phyloP scores from a whole-genome alignment of 35 echinoderm and acorn worm species.

The Stichopus chloronotus region DNA sequence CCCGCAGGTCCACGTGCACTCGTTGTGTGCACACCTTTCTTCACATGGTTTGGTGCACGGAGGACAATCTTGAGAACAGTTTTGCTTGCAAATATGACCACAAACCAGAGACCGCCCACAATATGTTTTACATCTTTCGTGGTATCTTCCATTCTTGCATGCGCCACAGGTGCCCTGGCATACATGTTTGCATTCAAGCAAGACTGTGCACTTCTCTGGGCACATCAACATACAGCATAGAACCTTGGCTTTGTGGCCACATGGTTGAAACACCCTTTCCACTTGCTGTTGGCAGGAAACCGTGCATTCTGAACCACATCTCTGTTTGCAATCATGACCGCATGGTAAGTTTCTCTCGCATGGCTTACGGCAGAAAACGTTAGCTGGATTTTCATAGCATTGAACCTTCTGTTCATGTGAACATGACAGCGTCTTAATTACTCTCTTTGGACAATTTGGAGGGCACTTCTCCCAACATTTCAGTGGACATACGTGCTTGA shows the following conservation, averaged over 20 bases:
- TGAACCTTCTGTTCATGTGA: background rate
- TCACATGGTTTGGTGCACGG: conserved; percentile 68
- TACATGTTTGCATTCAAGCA: conserved; percentile 66
- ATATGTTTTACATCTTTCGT: conserved; percentile 39
- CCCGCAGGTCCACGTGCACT: conserved; percentile 59
- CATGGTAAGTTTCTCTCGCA: conserved; percentile 37
- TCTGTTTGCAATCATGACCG: conserved; percentile 28
- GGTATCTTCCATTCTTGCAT: conserved; percentile 65
- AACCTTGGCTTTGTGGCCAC: conserved; percentile 60
- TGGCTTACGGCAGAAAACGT: conserved; percentile 16
- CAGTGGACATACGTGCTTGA: too few relatives aligned
- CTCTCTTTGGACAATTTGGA: conserved; percentile 5
- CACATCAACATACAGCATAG: conserved; percentile 21
- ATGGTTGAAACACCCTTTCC: conserved; percentile 39
- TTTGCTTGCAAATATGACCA: conserved; percentile 64
- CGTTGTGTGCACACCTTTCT: conserved; percentile 70
- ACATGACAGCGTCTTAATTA: conserved; percentile 11
- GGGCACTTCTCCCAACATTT: conserved; percentile 46
- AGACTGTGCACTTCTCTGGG: conserved; percentile 6
- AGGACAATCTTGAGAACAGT: conserved; percentile 61
- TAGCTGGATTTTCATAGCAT: conserved; percentile 7
- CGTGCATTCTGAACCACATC: background rate
- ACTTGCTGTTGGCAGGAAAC: background rate
- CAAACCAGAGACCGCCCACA: conserved; percentile 74
- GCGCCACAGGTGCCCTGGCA: conserved; percentile 73